Evolutionary conservation across 2,113 vertebrate species (phyloP).

Genomic region (Arizona elegans): DNA sequence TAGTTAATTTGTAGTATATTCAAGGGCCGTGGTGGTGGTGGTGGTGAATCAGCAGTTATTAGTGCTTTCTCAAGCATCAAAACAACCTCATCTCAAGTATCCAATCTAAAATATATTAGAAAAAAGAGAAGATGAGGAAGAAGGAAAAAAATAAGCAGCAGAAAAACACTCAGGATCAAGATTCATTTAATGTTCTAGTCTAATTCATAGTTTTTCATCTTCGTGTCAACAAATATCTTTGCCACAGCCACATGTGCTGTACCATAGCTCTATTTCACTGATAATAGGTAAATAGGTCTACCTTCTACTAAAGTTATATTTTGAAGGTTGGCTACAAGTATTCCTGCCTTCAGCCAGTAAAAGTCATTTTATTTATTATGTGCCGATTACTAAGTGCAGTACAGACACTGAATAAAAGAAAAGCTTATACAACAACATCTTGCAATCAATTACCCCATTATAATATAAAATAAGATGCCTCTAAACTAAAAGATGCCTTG

Average conservation of each 20-base stretch:
- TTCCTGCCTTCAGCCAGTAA: not conserved
- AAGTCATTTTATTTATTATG: not conserved
- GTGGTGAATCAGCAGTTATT: not conserved
- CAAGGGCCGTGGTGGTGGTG: not conserved
- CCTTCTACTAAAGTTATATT: not conserved
- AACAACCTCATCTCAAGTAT: not conserved
- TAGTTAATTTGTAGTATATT: not conserved
- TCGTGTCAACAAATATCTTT: not conserved
- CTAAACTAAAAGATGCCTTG: not conserved
- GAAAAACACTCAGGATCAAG: not conserved
- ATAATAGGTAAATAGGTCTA: not conserved
- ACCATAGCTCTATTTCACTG: not conserved
- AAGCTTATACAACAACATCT: not conserved
- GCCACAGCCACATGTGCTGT: not conserved
- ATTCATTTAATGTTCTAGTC: not conserved
- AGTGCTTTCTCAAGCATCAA: not conserved
- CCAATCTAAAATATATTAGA: not conserved
- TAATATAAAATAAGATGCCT: not conserved
- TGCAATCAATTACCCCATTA: not conserved
- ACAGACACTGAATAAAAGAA: not conserved
- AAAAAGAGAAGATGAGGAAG: not conserved
- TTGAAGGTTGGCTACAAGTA: not conserved
- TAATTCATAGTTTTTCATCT: not conserved
- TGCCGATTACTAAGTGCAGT: not conserved
- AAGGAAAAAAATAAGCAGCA: not conserved